Conservation (phyloP, 2,888 invertebrate species). For the Agrilus biguttatus region DNA sequence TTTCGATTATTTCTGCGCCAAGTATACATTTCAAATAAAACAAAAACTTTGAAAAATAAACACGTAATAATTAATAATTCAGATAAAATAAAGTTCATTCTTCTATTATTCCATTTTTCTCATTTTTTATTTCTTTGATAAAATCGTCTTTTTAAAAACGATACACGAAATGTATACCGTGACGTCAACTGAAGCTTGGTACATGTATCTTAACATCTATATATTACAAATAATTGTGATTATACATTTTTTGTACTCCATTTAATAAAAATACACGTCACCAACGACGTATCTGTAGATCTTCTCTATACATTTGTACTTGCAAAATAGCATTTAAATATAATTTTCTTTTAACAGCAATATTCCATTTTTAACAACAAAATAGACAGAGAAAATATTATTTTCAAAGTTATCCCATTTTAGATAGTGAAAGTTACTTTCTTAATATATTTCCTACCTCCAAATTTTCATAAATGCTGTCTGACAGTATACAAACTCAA, state of each 20-base stretch:
- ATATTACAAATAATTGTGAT: conserved; percentile 13
- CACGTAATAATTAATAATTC: conserved; percentile 2
- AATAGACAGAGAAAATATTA: not conserved
- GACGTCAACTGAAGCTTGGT: conserved; percentile 7
- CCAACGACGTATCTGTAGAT: conserved; percentile 20
- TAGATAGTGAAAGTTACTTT: not conserved
- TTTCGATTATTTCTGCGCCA: not conserved
- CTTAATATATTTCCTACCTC: not conserved
- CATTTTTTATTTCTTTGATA: not conserved
- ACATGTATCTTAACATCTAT: conserved; percentile 9
- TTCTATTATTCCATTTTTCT: no score
- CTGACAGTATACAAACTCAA: no score
- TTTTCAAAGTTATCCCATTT: not conserved
- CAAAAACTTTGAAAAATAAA: conserved; percentile 5
- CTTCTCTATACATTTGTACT: conserved; percentile 16
- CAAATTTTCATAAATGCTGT: conserved; percentile 1
- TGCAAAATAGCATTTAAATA: conserved; percentile 19
- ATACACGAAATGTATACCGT: conserved; percentile 4
- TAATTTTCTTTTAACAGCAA: conserved; percentile 3
- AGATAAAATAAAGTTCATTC: conserved; percentile 1
- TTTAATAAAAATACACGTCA: conserved; percentile 31
- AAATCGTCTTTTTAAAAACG: not conserved
- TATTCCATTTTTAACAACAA: no score
- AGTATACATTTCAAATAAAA: conserved; percentile 2
- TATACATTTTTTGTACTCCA: conserved; percentile 27